Evolutionary conservation across 2,888 invertebrate genomes (phyloP), one percentile per base, ranked within the genome.

Genomic region (Balanococcus diminutus): DNA sequence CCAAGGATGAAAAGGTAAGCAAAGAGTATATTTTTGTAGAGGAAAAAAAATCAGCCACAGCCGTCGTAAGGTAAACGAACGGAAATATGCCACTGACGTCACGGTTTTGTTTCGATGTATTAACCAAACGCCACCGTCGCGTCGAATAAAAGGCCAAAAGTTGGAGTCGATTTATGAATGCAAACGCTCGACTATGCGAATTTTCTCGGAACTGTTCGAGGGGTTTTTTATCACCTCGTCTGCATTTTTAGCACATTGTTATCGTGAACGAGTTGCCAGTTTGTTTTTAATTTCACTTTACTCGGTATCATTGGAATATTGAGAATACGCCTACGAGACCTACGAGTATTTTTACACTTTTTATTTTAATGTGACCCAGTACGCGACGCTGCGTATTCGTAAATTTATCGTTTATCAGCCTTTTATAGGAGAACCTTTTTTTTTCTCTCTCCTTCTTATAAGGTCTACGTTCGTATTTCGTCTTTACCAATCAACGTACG

Each of bases 1-100:
- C 87, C 81, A 89, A 90, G 82, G 90, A 90, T 88, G 89, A 90
- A 88, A 91, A 91, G 90, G 91, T 91, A 88, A 85, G 86, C 8
- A 67, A 4, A 67, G 61, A 8, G 6, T 4, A n/a, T 4, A 28
- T 28, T 67, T 67, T 31, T 67, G 3, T 36, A 36, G 36, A 36
- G 8, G 36, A 5, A 3, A 28, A 28, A 67, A 67, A 75, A 75
- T 75, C 75, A 31, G 75, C 75, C 75, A 19, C 75, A 31, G 75
- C 75, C 75, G 32, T 25, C 51, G 8, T 67, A 75, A 75, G 75
- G 75, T 75, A 75, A 75, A 75, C 32, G 75, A 75, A 75, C 75
- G 31, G 75, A 75, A 32, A 32, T 75, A 75, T 32, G 75, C 75
- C 75, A 75, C 75, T 75, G 75, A 75, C 75, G 75, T 75, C 75